Evolutionary conservation across 2,797 vertebrate species (phyloP).

Genomic region (Prionace glauca): DNA sequence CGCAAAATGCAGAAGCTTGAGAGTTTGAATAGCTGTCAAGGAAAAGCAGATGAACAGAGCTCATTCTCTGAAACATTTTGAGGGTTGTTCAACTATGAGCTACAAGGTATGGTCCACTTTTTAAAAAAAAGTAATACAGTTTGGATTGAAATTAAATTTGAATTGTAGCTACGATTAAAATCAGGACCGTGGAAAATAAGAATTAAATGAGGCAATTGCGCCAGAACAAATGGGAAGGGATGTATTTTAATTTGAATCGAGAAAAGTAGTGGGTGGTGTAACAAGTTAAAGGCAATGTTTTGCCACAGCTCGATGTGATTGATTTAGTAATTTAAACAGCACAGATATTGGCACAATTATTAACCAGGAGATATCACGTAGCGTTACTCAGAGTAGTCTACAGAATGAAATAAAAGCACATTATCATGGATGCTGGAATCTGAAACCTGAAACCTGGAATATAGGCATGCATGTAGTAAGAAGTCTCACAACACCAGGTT

Average conservation of each 20-base stretch:
- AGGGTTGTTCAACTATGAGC: not conserved
- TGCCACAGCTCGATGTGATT: not conserved
- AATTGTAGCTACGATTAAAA: not conserved
- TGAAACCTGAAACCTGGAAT: too few relatives aligned
- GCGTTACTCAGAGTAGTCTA: not conserved
- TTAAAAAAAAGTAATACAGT: not conserved
- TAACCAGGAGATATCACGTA: not conserved
- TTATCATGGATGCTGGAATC: too few relatives aligned
- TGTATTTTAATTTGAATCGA: not conserved
- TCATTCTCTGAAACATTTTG: not conserved
- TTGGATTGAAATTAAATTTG: constrained; percentile 1
- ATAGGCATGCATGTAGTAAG: too few relatives aligned
- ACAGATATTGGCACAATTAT: not conserved
- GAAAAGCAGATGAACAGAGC: not conserved
- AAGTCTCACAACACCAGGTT: too few relatives aligned
- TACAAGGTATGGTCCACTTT: not conserved
- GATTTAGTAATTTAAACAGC: not conserved
- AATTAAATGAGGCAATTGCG: not conserved
- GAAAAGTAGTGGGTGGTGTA: not conserved
- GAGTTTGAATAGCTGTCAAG: not conserved
- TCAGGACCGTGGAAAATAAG: not conserved
- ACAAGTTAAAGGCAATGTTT: not conserved
- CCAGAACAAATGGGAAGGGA: not conserved
- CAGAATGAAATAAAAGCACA: too few relatives aligned
- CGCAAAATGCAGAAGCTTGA: not conserved